Base-by-base conservation (phyloP, 2,797 vertebrate genomes). In the Cryptoprocta ferox region DNA sequence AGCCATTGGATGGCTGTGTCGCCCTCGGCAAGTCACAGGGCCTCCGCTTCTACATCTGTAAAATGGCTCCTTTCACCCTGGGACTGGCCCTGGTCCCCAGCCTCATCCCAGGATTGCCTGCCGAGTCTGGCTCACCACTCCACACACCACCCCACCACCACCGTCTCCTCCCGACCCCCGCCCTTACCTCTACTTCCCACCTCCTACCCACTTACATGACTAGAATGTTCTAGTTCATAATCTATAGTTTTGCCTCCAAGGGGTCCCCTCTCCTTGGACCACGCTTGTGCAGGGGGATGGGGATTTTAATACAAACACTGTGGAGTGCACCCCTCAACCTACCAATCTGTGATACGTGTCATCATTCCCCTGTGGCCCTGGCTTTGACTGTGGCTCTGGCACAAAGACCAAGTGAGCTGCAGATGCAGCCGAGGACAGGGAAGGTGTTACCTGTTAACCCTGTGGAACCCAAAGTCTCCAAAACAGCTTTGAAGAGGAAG, bases 321-420 rank as follows among this genome's bases (percentile, higher is more conserved):
- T 61, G 30, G 53, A 84, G 53, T 71, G 85, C 39, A 79, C 71
- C 61, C 73, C 21, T 76, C 63, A 70, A 4, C 37, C 39, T 28
- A 42, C 50, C 63, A 91, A 10, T 66, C 19, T 13, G 63, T 63
- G 61, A 10, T 66, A 26, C 13, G 70, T 53, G 53, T 32, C 63
- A 42, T 53, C 81, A 48, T 66, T 94, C 61, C 83, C 84, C 45
- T 75, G 73, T 71, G 59, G 66, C 79, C 95, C 83, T 85, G 83
- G 45, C 71, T 91, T 35, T 82, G 89, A 32, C n/a, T 68, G 63
- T 88, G 93, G 68, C 82, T 95, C 26, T 0, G 42, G 48, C n/a
- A 83, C 93, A 97, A 79, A 92, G 83, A 63, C 83, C 94, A 95
- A 91, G 65, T 96, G 65, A 89, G 81, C 39, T 92, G n/a, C 85